phyloP scores from a whole-genome alignment of 2,113 vertebrate species.

The Pluvialis apricaria region DNA sequence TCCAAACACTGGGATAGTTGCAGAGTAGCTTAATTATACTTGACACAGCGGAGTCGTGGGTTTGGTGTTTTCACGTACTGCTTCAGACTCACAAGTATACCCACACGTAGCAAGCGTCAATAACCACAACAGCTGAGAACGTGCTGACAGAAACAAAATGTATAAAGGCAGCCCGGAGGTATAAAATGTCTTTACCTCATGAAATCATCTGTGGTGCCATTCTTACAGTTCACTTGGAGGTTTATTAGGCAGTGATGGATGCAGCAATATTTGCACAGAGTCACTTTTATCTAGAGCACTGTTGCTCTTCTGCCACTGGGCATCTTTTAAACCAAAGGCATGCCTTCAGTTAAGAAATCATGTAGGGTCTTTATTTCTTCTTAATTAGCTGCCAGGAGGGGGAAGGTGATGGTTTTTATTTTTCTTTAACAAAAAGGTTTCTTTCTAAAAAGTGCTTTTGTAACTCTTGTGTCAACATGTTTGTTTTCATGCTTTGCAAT shows the following conservation, averaged over 20 bases:
- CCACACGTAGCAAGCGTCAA: background rate
- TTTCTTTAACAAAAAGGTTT: background rate
- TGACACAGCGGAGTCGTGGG: rapidly evolving
- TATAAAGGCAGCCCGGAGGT: background rate
- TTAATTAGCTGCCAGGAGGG: background rate
- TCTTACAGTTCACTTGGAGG: background rate
- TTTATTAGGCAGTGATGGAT: background rate
- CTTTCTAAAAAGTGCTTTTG: background rate
- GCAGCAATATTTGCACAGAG: background rate
- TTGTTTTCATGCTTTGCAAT: background rate
- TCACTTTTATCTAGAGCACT: background rate
- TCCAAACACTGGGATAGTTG: background rate
- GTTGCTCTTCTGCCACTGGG: background rate
- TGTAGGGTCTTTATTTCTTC: background rate
- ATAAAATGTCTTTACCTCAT: background rate
- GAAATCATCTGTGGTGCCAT: background rate
- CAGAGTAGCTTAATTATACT: background rate
- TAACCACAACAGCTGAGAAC: background rate
- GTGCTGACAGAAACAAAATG: background rate
- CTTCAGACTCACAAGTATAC: background rate
- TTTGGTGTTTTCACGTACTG: background rate
- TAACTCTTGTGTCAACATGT: background rate
- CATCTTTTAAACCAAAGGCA: background rate
- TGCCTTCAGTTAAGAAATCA: background rate
- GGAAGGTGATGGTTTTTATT: background rate